Evolutionary conservation across 64 coral and sea anemone species (phyloP).

Genomic region (Pachyseris speciosa): DNA sequence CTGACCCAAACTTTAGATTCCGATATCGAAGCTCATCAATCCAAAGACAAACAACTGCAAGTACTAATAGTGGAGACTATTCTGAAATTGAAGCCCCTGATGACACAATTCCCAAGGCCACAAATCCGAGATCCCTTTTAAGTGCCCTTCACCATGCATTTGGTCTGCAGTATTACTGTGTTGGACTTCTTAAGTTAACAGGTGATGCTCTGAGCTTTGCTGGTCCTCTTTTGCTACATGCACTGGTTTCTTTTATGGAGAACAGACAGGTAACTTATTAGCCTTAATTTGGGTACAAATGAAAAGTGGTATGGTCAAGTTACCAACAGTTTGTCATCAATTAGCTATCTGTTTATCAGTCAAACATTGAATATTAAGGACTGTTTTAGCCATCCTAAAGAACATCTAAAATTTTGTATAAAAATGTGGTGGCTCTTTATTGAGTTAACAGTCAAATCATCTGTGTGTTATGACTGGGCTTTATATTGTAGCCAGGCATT

Average conservation of each 20-base stretch:
- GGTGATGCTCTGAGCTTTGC: slow-evolving; percentile 93
- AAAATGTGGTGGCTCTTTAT: too few species aligned
- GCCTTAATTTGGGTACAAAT: background rate
- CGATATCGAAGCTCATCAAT: background rate
- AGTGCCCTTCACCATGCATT: slow-evolving; percentile 91
- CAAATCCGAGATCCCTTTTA: slow-evolving; percentile 57
- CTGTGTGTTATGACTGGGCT: too few species aligned
- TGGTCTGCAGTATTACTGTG: slow-evolving; percentile 93
- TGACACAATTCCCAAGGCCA: background rate
- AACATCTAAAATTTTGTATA: too few species aligned
- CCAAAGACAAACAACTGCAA: background rate
- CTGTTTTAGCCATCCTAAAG: too few species aligned
- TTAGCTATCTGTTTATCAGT: too few species aligned
- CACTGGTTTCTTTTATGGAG: slow-evolving; percentile 97
- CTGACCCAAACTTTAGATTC: slow-evolving; percentile 8
- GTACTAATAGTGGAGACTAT: background rate
- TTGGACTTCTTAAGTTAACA: slow-evolving; percentile 90
- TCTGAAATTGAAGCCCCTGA: background rate
- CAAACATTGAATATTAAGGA: too few species aligned
- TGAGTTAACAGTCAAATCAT: too few species aligned
- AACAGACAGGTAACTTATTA: slow-evolving; percentile 78
- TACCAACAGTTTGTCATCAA: too few species aligned
- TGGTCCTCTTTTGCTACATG: slow-evolving; percentile 96
- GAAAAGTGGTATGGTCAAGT: too few species aligned
- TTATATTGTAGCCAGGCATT: too few species aligned